Evolutionary conservation across 2,797 vertebrate genomes (phyloP).

Genomic region (Sebastes trivittatus): DNA sequence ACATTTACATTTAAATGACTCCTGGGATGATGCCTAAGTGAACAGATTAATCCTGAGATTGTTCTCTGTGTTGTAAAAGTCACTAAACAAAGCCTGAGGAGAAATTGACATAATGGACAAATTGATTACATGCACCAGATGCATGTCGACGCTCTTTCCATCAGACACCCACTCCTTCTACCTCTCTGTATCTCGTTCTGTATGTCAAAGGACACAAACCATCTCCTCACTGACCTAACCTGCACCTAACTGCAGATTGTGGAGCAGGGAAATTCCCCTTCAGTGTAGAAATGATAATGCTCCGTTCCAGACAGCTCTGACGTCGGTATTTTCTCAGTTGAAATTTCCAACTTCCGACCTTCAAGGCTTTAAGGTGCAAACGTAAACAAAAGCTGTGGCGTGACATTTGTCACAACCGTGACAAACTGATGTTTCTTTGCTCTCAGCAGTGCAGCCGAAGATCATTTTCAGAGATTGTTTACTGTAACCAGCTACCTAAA

Average conservation of each 20-base stretch:
- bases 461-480: background rate
- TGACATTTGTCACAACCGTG: background rate
- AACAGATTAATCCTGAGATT: background rate
- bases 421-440: background rate
- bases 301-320: background rate
- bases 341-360: background rate
- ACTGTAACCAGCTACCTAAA: background rate
- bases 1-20: background rate
- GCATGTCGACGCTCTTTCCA: fast-evolving
- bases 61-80: background rate
- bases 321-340: background rate
- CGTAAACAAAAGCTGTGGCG: background rate
- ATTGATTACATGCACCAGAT: background rate
- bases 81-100: background rate
- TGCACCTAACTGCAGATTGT: background rate
- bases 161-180: conserved; percentile 8
- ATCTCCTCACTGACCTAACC: background rate
- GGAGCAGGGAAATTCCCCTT: conserved; percentile 15
- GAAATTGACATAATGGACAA: background rate
- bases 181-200: background rate
- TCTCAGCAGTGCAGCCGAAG: background rate
- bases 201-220: background rate
- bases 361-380: background rate
- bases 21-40: background rate
- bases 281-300: background rate